These are phyloP conservation scores for Siniperca undulata DNA, from an alignment of 2,797 vertebrate genomes.

Conservation along the genomic window DNA sequence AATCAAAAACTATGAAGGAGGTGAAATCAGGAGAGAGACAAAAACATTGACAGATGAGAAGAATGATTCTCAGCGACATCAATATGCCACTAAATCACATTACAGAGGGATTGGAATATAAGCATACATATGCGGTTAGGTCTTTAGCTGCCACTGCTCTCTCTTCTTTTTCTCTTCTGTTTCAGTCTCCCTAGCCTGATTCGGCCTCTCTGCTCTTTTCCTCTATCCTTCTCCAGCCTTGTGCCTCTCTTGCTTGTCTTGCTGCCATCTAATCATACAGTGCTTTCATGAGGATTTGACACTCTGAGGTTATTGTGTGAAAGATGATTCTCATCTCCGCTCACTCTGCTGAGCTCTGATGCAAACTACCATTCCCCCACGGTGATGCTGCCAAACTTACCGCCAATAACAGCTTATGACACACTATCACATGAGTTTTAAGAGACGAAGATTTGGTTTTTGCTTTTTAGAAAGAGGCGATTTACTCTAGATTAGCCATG, in stretches of 20 bases:
- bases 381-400: slow-evolving; percentile 61
- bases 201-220: slow-evolving; percentile 27
- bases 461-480: slow-evolving; percentile 38
- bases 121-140: slow-evolving; percentile 52
- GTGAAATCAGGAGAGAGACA: slow-evolving; percentile 73
- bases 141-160: slow-evolving; percentile 45
- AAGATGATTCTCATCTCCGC: slow-evolving; percentile 60
- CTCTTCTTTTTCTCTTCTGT: neutral
- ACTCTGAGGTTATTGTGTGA: slow-evolving; percentile 65
- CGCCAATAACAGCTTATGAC: slow-evolving; percentile 67
- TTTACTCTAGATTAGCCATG: slow-evolving; percentile 51
- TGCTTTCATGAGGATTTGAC: slow-evolving; percentile 66
- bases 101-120: slow-evolving; percentile 58
- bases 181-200: slow-evolving; percentile 26
- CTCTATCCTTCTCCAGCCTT: slow-evolving; percentile 10
- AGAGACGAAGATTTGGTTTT: slow-evolving; percentile 29
- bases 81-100: slow-evolving; percentile 75
- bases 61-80: slow-evolving; percentile 64
- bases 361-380: slow-evolving; percentile 56
- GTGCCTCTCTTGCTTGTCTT: slow-evolving; percentile 38
- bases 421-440: slow-evolving; percentile 47
- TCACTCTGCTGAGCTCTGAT: slow-evolving; percentile 61
- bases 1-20: slow-evolving; percentile 72
- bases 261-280: slow-evolving; percentile 44
- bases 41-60: slow-evolving; percentile 75